Evolutionary conservation across 2,888 invertebrate species (phyloP).

Genomic region (Nemurella pictetii): DNA sequence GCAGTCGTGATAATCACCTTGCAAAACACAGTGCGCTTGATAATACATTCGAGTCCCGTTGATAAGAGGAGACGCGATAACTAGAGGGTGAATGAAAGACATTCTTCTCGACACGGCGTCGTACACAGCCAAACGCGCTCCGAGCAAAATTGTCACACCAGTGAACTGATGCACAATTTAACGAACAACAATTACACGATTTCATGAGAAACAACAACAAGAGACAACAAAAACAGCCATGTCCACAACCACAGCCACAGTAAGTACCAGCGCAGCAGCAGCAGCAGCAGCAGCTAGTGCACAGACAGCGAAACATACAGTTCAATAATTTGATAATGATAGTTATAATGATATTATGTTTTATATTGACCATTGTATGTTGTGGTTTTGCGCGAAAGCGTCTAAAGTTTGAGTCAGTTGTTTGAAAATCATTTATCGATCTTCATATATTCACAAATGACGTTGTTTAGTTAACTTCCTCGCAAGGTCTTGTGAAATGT

Average conservation of each 20-base stretch:
- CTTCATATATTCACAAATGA: no score
- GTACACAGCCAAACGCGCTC: neutral
- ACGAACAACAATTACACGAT: neutral
- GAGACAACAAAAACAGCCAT: neutral
- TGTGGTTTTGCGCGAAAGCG: no score
- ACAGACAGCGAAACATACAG: no score
- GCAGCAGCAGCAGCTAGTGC: no score
- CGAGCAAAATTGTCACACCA: neutral
- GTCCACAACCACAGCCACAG: neutral
- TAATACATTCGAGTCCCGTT: neutral
- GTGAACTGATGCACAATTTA: neutral
- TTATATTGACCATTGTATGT: no score
- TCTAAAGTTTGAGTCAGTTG: no score
- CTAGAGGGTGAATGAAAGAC: neutral
- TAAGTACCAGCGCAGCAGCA: neutral
- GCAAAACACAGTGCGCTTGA: neutral
- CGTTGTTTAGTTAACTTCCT: no score
- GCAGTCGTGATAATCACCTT: neutral
- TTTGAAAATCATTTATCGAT: no score
- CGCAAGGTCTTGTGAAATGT: no score
- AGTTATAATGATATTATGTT: no score
- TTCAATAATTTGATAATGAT: no score
- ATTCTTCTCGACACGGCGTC: neutral
- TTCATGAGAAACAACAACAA: neutral
- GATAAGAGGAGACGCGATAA: neutral